These are phyloP conservation scores for Neogale vison DNA, from an alignment of 2,113 vertebrate genomes.

Conservation along the genomic window DNA sequence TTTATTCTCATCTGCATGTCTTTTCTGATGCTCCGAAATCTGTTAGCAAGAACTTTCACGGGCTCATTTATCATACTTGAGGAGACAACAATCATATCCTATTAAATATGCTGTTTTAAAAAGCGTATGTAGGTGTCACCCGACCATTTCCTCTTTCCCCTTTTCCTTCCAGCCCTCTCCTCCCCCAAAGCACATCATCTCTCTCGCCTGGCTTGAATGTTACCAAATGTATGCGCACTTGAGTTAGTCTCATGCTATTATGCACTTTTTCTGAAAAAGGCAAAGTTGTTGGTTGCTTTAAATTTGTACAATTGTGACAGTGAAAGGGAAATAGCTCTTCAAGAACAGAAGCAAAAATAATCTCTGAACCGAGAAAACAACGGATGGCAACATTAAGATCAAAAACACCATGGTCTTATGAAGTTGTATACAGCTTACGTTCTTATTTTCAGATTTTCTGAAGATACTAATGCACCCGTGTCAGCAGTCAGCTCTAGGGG, in stretches of 20 bases:
- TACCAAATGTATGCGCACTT: background rate
- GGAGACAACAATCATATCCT: background rate
- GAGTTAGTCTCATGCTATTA: background rate
- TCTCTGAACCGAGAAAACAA: background rate
- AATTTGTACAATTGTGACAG: background rate
- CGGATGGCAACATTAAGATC: background rate
- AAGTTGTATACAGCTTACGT: background rate
- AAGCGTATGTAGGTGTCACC: background rate
- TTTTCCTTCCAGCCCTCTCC: background rate
- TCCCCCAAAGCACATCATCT: constrained; percentile 6
- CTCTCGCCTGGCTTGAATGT: background rate
- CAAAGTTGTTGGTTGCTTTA: constrained; percentile 1
- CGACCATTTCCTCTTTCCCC: background rate
- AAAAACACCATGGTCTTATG: background rate
- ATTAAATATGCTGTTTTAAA: background rate
- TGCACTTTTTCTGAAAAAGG: constrained; percentile 17
- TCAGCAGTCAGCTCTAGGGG: background rate
- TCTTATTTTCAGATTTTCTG: background rate
- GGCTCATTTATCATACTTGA: background rate
- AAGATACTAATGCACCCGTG: background rate
- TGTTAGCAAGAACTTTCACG: background rate
- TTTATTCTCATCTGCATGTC: background rate
- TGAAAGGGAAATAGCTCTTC: background rate
- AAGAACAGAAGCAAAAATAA: constrained; percentile 19
- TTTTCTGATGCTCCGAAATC: background rate